phyloP scores from a whole-genome alignment of 1,140 invertebrate species.

The Drosophila teissieri region DNA sequence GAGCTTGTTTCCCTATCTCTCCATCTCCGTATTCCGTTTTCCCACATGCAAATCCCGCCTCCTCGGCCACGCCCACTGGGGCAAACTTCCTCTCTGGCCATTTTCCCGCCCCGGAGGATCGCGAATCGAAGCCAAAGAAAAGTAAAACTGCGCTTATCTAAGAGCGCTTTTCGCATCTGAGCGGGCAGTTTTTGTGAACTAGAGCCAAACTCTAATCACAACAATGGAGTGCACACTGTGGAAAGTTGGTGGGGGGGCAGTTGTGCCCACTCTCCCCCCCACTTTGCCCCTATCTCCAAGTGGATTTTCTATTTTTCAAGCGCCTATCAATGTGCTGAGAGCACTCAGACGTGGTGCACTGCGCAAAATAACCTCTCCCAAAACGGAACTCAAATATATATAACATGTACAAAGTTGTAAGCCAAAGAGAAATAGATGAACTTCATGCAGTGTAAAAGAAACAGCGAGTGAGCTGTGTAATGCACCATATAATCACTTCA shows the following conservation, averaged over 20 bases:
- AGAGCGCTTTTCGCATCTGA: constrained; percentile 23
- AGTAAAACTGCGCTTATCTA: constrained; percentile 37
- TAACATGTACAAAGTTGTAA: no score
- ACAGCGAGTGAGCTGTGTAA: no score
- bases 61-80: constrained; percentile 54
- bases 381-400: no score
- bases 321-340: constrained; percentile 52
- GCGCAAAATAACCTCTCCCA: not conserved
- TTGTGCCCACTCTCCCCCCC: constrained; percentile 15
- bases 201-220: constrained; percentile 62
- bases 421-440: not conserved
- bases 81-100: constrained; percentile 3
- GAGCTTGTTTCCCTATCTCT: constrained; percentile 44
- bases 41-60: constrained; percentile 56
- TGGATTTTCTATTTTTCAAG: not conserved
- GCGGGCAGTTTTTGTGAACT: constrained; percentile 11
- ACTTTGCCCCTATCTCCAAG: constrained; percentile 17
- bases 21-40: constrained; percentile 9
- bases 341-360: constrained; percentile 20
- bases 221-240: constrained; percentile 78
- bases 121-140: constrained; percentile 22
- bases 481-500: not conserved
- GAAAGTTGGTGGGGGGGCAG: constrained; percentile 53
- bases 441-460: not conserved
- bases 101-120: constrained; percentile 25